Percentiles rank a stretch among this genome's conserved stretches.
Evolutionary conservation across 1,140 invertebrate genomes (phyloP).

Genomic region (Mactra quadrangularis): DNA sequence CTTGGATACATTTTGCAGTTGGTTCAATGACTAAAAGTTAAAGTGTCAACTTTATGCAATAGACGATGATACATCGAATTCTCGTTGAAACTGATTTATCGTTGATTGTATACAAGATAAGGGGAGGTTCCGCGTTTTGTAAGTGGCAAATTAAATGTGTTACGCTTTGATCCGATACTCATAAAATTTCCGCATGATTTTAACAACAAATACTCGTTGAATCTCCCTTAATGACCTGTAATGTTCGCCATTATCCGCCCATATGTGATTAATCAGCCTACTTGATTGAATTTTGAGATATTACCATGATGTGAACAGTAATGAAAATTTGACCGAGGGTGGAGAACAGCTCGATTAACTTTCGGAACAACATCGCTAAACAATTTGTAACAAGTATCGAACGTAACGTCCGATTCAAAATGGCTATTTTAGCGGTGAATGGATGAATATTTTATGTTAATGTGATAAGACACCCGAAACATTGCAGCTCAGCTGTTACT

Average conservation of each 20-base stretch:
- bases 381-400: no score
- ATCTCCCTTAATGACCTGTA: slow-evolving; percentile 30
- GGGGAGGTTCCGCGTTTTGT: slow-evolving; percentile 32
- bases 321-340: background rate
- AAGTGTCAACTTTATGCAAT: no score
- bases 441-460: no score
- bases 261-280: slow-evolving; percentile 34
- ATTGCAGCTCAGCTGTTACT: no score
- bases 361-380: background rate
- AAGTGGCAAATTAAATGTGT: slow-evolving; percentile 30
- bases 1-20: no score
- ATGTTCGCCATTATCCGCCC: slow-evolving; percentile 29
- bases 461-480: no score
- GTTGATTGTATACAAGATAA: background rate
- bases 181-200: slow-evolving; percentile 49
- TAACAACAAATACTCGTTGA: slow-evolving; percentile 44
- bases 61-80: no score
- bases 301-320: slow-evolving; percentile 22
- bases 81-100: no score
- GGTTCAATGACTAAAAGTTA: no score
- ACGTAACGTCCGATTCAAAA: no score
- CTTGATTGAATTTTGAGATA: slow-evolving; percentile 42
- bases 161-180: slow-evolving; percentile 34
- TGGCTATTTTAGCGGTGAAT: no score
- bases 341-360: background rate